Evolutionary conservation across 2,797 vertebrate species (phyloP).

Genomic region (Amniataba percoides): DNA sequence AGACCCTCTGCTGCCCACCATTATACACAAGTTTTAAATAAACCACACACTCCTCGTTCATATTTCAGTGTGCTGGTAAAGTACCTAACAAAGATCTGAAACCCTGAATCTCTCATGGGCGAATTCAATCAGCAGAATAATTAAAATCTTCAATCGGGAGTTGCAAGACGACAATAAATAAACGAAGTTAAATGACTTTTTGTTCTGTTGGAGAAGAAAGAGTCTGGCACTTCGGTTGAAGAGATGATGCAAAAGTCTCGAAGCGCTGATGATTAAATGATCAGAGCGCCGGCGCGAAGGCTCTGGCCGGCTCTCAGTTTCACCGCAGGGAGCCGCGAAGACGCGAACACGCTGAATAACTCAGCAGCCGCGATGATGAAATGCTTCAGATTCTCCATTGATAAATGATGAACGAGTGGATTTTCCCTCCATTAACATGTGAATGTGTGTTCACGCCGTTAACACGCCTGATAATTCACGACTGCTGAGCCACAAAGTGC

Average conservation of each 20-base stretch:
- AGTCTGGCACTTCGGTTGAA: background rate
- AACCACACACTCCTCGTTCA: too few relatives aligned
- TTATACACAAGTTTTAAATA: too few relatives aligned
- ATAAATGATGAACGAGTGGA: constrained; percentile 21
- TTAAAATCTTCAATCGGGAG: background rate
- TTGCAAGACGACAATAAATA: background rate
- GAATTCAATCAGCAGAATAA: background rate
- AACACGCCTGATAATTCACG: background rate
- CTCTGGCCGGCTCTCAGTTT: background rate
- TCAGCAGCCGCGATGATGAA: constrained; percentile 10
- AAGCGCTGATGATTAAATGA: background rate
- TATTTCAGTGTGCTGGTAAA: too few relatives aligned
- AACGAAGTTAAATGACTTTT: too few relatives aligned
- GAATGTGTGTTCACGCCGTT: background rate
- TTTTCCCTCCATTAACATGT: background rate
- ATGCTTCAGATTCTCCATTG: background rate
- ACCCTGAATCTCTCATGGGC: background rate
- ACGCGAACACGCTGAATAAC: background rate
- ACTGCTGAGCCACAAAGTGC: background rate
- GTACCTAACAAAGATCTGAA: too few relatives aligned
- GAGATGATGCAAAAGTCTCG: background rate
- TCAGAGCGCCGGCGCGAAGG: rapidly evolving
- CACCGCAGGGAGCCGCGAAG: constrained; percentile 3
- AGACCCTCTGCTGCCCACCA: too few relatives aligned
- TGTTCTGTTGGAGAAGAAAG: background rate